Evolutionary conservation across 1,140 invertebrate species (phyloP), one percentile per base, ranked within the genome.

Genomic region (Drosophila chauvacae): DNA sequence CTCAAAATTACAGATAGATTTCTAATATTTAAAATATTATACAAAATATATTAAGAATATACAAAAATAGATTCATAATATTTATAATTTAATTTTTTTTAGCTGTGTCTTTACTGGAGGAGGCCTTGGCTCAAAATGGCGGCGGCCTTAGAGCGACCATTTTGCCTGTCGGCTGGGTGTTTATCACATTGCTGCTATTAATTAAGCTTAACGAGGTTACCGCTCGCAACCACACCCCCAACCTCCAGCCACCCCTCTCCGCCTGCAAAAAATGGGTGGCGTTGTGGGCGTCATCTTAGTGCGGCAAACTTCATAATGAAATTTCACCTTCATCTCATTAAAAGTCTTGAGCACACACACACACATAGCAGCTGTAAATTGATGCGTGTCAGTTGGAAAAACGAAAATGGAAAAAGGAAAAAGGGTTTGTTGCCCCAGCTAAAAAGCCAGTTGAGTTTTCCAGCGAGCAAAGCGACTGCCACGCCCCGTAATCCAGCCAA

Each of bases 121-220:
- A 69, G 61, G 47, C 39, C 30, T 75, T 20, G 26, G 18, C 33
- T 47, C 80, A 87, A 87, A 87, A 87, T 88, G 84, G 84, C 84
- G 84, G 84, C 84, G 65, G 74, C 78, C 65, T 73, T 65, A 66
- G 55, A 76, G 78, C 57, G 71, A 81, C 80, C 84, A 87, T 87
- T 87, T 87, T 80, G 68, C 71, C 74, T 41, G 63, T 56, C 45
- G 56, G 62, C 74, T 77, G 77, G 90, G 90, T 90, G 90, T 91
- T 91, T 92, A 91, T 91, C 91, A 92, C 90, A 91, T 92, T 87
- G 91, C 80, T 92, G 91, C 91, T 92, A 92, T 92, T 92, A 92
- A 92, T 92, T 92, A 92, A 92, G 91, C 91, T 91, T 92, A 91
- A 92, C 91, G 91, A 92, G 84, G 91, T 92, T 92, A 92, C 91